Conservation (phyloP, 2,888 invertebrate genomes). For the Shargacucullia verbasci region DNA sequence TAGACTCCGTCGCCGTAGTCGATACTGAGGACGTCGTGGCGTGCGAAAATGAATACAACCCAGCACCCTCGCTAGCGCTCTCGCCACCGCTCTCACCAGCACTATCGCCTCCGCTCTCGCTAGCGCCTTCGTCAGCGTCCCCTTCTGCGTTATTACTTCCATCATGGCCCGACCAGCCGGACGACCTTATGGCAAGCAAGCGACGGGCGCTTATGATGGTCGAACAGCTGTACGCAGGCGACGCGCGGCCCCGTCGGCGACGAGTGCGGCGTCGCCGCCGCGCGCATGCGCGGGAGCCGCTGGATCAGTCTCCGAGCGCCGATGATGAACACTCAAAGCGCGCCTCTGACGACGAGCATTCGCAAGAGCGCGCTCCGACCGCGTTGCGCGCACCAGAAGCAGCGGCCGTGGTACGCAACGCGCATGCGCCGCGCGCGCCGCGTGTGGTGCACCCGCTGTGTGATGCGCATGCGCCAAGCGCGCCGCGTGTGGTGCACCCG, state of each 20-base stretch:
- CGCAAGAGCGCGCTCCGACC: too few relatives aligned
- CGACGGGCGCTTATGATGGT: conserved; percentile 52
- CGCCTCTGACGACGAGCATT: neutral
- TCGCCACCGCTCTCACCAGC: conserved; percentile 1
- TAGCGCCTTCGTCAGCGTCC: conserved; percentile 2
- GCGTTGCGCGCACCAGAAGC: neutral
- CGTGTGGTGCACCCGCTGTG: conserved; percentile 25
- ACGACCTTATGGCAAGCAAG: conserved; percentile 51
- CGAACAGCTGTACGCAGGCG: conserved; percentile 26
- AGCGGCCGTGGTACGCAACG: conserved; percentile 23
- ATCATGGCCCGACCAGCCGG: neutral
- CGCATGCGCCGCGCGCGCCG: conserved; percentile 25
- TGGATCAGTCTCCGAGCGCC: conserved; percentile 7
- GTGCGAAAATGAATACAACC: neutral
- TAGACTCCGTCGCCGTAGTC: neutral
- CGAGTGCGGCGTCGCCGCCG: conserved; percentile 32
- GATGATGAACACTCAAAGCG: conserved; percentile 5
- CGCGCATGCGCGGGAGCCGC: neutral
- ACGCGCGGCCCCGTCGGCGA: conserved; percentile 15
- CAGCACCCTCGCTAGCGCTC: neutral
- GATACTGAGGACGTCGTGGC: conserved; percentile 3
- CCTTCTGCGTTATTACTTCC: neutral
- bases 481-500: conserved; percentile 25
- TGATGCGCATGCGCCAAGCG: conserved; percentile 22
- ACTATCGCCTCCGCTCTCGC: too few relatives aligned